phyloP scores from a whole-genome alignment of 2,797 vertebrate genomes.

The Sebastes goodei region DNA sequence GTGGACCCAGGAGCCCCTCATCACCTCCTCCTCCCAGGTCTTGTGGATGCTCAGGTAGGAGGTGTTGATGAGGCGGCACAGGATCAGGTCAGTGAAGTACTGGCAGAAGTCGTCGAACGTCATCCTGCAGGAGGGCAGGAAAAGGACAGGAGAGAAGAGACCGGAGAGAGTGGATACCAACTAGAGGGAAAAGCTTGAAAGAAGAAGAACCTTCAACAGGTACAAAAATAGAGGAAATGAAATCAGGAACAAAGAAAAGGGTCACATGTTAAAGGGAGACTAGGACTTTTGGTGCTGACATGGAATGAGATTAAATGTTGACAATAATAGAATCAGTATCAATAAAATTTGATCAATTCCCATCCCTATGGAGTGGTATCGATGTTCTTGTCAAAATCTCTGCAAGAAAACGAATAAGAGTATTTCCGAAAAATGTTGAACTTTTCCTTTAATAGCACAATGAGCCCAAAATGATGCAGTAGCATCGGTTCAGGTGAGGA shows the following conservation, averaged over 20 bases:
- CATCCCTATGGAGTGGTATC: not conserved
- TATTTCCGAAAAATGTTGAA: no score
- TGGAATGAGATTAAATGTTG: not conserved
- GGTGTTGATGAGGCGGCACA: conserved; percentile 96
- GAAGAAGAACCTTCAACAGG: conserved; percentile 41
- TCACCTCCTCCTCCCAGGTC: conserved; percentile 96
- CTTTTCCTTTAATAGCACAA: no score
- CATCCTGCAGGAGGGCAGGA: conserved; percentile 82
- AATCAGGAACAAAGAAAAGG: conserved; percentile 54
- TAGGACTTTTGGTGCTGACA: not conserved
- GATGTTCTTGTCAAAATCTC: no score
- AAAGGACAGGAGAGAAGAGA: conserved; percentile 41
- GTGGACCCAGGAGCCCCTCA: conserved; percentile 86
- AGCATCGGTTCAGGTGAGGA: not conserved
- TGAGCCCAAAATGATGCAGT: not conserved
- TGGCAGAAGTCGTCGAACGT: conserved; percentile 95
- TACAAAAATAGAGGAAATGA: conserved; percentile 52
- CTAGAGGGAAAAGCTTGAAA: conserved; percentile 45
- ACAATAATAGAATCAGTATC: not conserved
- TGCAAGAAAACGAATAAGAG: no score
- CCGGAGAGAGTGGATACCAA: conserved; percentile 43
- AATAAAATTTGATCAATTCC: accelerated
- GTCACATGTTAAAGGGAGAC: conserved; percentile 10
- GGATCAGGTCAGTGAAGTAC: conserved; percentile 95
- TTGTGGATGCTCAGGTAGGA: conserved; percentile 98